Percentiles rank a stretch among this genome's conserved stretches.
Evolutionary conservation across 2,113 vertebrate genomes (phyloP).

Genomic region (Lophius piscatorius): DNA sequence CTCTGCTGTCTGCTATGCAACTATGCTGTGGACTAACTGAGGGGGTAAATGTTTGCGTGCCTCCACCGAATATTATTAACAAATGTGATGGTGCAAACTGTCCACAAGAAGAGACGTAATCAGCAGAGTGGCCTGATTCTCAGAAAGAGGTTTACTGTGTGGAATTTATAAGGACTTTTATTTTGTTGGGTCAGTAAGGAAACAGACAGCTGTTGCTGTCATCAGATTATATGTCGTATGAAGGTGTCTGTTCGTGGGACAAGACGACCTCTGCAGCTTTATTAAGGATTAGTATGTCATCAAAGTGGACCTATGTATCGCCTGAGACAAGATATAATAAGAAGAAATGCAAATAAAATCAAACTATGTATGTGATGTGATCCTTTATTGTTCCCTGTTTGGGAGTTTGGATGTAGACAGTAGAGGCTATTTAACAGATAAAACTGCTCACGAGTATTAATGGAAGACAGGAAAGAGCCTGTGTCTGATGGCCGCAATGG

Average conservation of each 20-base stretch:
- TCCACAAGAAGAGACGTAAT: conserved; percentile 38
- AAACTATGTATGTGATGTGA: conserved; percentile 29
- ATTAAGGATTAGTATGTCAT: conserved; percentile 46
- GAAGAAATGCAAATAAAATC: conserved; percentile 40
- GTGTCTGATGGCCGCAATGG: conserved; percentile 35
- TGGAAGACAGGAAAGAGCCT: conserved; percentile 39
- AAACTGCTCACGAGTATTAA: conserved; percentile 59
- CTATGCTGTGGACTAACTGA: conserved; percentile 40
- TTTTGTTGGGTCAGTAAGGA: conserved; percentile 30
- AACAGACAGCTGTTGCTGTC: conserved; percentile 11
- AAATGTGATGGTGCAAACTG: conserved; percentile 62
- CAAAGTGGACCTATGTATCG: conserved; percentile 65
- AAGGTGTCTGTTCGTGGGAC: conserved; percentile 19
- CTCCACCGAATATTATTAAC: conserved; percentile 41
- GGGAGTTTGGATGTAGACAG: conserved; percentile 31
- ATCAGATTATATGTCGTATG: conserved; percentile 2
- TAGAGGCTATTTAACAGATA: conserved; percentile 53
- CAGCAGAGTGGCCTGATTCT: conserved; percentile 25
- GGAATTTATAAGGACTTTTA: conserved; percentile 19
- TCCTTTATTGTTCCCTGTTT: conserved; percentile 45
- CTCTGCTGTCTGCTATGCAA: conserved; percentile 64
- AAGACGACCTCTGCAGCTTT: conserved; percentile 43
- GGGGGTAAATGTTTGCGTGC: conserved; percentile 33
- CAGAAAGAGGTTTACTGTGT: neutral
- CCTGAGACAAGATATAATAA: conserved; percentile 40